These are phyloP conservation scores for Lysandra bellargus DNA, from an alignment of 2,888 invertebrate genomes.

Conservation along the genomic window DNA sequence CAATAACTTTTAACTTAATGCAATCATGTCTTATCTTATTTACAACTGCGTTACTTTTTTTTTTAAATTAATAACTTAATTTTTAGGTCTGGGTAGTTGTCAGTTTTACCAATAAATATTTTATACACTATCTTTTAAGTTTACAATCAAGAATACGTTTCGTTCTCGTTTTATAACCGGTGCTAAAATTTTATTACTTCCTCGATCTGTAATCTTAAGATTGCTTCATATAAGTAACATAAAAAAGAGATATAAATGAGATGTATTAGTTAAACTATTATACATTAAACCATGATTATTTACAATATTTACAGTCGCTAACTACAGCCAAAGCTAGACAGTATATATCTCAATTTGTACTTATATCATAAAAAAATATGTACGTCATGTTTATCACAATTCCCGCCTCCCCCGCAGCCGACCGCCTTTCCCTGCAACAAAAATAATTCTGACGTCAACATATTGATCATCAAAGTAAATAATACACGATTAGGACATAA, in stretches of 20 bases:
- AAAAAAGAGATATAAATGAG: not conserved
- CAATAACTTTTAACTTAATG: not conserved
- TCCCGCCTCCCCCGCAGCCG: conserved; percentile 65
- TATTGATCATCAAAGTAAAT: not conserved
- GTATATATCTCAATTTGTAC: conserved; percentile 70
- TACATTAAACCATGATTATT: conserved; percentile 45
- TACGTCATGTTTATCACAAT: conserved; percentile 77
- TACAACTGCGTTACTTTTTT: not conserved
- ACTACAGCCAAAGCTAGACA: conserved; percentile 52
- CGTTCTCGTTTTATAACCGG: not conserved
- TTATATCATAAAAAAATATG: conserved; percentile 78
- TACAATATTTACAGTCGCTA: conserved; percentile 62
- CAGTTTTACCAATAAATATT: not conserved
- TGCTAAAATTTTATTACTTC: not conserved
- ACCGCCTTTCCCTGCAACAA: conserved; percentile 71
- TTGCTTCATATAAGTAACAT: not conserved
- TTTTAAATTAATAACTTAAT: not conserved
- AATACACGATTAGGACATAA: too few species aligned
- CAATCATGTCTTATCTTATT: not conserved
- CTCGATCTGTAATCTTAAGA: not conserved
- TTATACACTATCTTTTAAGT: not conserved
- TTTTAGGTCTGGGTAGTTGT: not conserved
- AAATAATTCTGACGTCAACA: conserved; percentile 14
- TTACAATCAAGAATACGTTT: not conserved
- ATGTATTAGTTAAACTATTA: not conserved